Conservation (phyloP, 1,140 invertebrate genomes). For the Neoseiulus cucumeris region DNA sequence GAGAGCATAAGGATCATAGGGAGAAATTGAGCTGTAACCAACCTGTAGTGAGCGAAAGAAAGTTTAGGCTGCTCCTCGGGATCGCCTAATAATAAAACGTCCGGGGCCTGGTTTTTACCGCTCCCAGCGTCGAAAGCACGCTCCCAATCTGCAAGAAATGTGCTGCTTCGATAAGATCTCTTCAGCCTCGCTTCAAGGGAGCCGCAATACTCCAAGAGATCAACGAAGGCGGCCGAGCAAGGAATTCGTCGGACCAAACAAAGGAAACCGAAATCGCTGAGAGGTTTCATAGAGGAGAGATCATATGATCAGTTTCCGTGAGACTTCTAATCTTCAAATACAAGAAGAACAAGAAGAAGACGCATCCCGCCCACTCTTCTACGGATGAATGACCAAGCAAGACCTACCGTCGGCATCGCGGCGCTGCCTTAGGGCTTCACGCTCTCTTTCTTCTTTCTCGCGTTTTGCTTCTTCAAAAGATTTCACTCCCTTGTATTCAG, state of each 20-base stretch:
- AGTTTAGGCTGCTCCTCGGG: not conserved
- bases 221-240: too few species aligned
- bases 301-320: too few species aligned
- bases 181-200: too few species aligned
- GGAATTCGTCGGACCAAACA: too few species aligned
- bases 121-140: not conserved
- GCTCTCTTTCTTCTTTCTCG: not conserved
- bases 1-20: too few species aligned
- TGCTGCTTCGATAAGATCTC: too few species aligned
- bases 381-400: not conserved
- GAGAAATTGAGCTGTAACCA: not conserved
- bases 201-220: too few species aligned
- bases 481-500: slow-evolving; percentile 2
- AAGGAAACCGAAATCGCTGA: too few species aligned
- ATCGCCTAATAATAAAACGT: not conserved
- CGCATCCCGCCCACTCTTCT: too few species aligned
- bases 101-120: not conserved
- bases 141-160: not conserved
- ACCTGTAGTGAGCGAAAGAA: slow-evolving; percentile 7
- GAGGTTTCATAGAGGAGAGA: too few species aligned
- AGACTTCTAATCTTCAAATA: too few species aligned
- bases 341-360: too few species aligned
- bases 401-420: not conserved
- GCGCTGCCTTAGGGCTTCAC: not conserved
- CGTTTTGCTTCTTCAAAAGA: not conserved